These are phyloP conservation scores for Barnardius zonarius DNA, from an alignment of 2,113 vertebrate genomes.

Conservation along the genomic window DNA sequence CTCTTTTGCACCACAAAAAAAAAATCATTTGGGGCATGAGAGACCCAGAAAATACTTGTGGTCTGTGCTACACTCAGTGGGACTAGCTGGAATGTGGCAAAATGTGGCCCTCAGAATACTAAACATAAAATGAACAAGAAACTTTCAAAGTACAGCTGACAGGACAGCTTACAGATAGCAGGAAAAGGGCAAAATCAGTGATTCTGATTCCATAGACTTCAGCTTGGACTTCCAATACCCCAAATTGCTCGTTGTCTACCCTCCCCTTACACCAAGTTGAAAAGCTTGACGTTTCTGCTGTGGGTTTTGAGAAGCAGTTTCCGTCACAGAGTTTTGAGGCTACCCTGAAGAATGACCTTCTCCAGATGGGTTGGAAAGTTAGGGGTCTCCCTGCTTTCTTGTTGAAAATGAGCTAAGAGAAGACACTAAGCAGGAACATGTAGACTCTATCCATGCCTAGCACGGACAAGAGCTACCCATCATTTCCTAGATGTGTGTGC, in stretches of 20 bases:
- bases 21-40: not conserved
- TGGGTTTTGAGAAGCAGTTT: not conserved
- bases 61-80: not conserved
- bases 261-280: not conserved
- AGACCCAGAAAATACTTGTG: not conserved
- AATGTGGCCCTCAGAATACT: not conserved
- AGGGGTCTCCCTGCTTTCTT: not conserved
- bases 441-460: not conserved
- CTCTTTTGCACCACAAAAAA: not conserved
- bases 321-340: not conserved
- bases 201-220: not conserved
- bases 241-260: not conserved
- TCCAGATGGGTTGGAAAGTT: not conserved
- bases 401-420: rapidly evolving
- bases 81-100: not conserved
- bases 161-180: not conserved
- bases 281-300: not conserved
- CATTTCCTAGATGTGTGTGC: rapidly evolving
- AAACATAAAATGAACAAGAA: not conserved
- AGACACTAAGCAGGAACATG: not conserved
- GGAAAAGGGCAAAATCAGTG: not conserved
- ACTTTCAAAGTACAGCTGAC: not conserved
- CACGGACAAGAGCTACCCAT: rapidly evolving
- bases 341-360: not conserved
- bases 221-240: not conserved